Percentiles rank a stretch among this genome's conserved stretches.
Evolutionary conservation across 2,888 invertebrate species (phyloP).

Genomic region (Elegia similella): DNA sequence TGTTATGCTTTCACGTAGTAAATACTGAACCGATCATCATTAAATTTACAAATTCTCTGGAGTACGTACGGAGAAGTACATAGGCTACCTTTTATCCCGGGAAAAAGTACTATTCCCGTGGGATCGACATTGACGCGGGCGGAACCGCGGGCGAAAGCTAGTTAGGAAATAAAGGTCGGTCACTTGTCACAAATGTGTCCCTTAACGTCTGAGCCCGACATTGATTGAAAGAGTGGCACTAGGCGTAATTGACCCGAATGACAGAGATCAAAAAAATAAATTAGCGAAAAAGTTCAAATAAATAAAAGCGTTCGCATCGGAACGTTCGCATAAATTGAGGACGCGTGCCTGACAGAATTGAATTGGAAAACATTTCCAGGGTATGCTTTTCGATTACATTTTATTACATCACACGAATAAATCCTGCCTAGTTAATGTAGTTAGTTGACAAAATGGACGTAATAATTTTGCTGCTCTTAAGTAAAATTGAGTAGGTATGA

Average conservation of each 20-base stretch:
- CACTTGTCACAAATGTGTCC: neutral
- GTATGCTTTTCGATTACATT: neutral
- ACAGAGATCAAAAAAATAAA: neutral
- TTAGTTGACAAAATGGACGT: neutral
- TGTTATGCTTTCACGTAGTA: no score
- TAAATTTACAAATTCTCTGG: no score
- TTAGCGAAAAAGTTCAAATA: neutral
- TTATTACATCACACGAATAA: neutral
- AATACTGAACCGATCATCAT: no score
- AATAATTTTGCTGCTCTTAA: no score
- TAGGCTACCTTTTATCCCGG: no score
- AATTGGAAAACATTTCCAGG: neutral
- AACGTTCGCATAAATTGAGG: slow-evolving; percentile 1
- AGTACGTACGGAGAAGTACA: no score
- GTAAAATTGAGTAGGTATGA: neutral
- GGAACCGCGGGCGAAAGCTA: neutral
- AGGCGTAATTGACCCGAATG: slow-evolving; percentile 12
- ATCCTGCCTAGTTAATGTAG: neutral
- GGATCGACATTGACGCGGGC: no score
- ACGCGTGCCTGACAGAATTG: neutral
- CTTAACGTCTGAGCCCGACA: neutral
- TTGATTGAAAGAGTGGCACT: slow-evolving; percentile 14
- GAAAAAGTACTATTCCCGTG: no score
- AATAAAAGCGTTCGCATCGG: neutral
- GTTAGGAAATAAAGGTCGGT: neutral